Evolutionary conservation across 2,888 invertebrate species (phyloP).

Genomic region (Pachycephus smyrnensis): DNA sequence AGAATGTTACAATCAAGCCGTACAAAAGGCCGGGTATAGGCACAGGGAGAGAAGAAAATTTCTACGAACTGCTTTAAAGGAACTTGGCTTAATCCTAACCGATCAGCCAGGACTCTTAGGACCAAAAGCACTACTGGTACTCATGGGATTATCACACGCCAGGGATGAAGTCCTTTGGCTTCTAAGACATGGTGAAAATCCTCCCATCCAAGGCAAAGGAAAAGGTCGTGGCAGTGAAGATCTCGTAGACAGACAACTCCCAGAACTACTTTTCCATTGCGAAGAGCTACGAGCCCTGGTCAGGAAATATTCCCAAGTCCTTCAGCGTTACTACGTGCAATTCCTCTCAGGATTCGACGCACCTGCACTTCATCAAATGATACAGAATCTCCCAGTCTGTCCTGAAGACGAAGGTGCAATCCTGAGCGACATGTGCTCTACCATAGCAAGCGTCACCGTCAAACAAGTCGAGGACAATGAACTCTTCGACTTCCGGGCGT

Average conservation of each 20-base stretch:
- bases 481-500: conserved; percentile 93
- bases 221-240: conserved; percentile 93
- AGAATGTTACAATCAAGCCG: conserved; percentile 91
- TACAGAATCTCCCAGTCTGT: conserved; percentile 84
- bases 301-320: conserved; percentile 95
- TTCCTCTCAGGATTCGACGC: conserved; percentile 97
- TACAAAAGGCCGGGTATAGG: conserved; percentile 90
- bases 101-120: conserved; percentile 98
- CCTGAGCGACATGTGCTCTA: conserved; percentile 90
- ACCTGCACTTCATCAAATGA: conserved; percentile 85
- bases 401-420: conserved; percentile 97
- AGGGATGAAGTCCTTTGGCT: conserved; percentile 98
- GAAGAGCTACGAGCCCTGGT: conserved; percentile 95
- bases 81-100: conserved; percentile 92
- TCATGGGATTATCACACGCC: conserved; percentile 95
- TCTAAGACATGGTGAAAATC: conserved; percentile 95
- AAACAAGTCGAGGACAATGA: conserved; percentile 98
- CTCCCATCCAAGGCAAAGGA: conserved; percentile 83
- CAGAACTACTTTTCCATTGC: conserved; percentile 97
- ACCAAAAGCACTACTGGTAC: conserved; percentile 95
- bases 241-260: conserved; percentile 93
- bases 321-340: conserved; percentile 98
- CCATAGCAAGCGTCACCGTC: conserved; percentile 85
- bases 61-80: conserved; percentile 93
- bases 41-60: conserved; percentile 98